Evolutionary conservation across 2,113 vertebrate genomes (phyloP), one percentile per base, ranked within the genome.

Genomic region (Leucopsar rothschildi): DNA sequence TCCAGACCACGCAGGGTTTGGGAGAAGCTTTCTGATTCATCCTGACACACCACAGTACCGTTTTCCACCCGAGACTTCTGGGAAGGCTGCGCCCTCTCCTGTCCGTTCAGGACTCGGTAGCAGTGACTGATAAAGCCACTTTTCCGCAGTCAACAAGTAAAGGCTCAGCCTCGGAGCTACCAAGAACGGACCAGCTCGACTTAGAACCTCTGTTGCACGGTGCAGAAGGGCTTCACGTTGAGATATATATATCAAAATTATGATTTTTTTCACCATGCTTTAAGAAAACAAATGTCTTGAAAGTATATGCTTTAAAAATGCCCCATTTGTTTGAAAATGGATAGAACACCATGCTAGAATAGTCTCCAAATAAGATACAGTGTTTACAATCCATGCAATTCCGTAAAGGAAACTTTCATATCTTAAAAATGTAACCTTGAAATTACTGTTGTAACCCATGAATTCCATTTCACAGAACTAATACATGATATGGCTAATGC

Each of bases 51-150:
- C 47, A 25, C 18, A 4, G 9, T 2, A 8, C 4, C 8, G 22
- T 82, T 68, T 56, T 24, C 39, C 42, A 25, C 17, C 15, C 5
- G 33, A 60, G 17, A 89, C 84, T 95, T 35, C 19, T 82, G 29
- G 71, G 90, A 42, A 80, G 33, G 86, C 75, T 88, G 91, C 95
- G 94, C 91, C 94, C 91, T 93, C 96, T 95, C 84, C 95, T 82
- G 94, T 82, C 84, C 47, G 23, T 25, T 76, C 33, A 55, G 65
- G 57, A 22, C 33, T 57, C 59, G 6, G 55, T 4, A 33, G 65
- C 44, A 47, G 42, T 0, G 50, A 39, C 35, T 13, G 37, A 31
- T 1, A n/a, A 88, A 86, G 13, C 15, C 15, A 10, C 18, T 77
- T 33, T 4, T 29, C 45, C 28, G 44, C 70, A 17, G 18, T 20